These are phyloP conservation scores for Corydoras maculifer DNA, from an alignment of 2,113 vertebrate species.

Conservation along the genomic window DNA sequence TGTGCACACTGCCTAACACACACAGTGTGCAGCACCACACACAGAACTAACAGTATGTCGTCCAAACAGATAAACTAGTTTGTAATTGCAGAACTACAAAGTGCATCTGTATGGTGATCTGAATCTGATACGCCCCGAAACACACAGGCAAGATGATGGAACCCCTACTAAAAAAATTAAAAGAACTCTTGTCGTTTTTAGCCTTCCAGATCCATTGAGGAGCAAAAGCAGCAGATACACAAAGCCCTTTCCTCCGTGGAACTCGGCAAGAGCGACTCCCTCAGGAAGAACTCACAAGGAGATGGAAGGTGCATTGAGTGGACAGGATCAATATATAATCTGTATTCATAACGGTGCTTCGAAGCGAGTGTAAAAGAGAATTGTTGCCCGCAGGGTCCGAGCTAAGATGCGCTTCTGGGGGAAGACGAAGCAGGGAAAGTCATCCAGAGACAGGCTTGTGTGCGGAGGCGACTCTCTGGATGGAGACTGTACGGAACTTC, in stretches of 20 bases:
- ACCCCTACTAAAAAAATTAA: neutral
- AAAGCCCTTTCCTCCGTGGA: conserved; percentile 91
- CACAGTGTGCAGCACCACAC: too few relatives aligned
- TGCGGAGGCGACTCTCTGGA: conserved; percentile 71
- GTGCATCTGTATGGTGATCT: too few relatives aligned
- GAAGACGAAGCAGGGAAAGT: conserved; percentile 80
- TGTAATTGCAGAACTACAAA: too few relatives aligned
- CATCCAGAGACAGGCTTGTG: conserved; percentile 70
- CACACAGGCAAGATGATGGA: neutral
- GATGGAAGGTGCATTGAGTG: conserved; percentile 75
- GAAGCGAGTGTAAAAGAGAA: neutral
- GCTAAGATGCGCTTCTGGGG: conserved; percentile 91
- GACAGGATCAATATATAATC: too few relatives aligned
- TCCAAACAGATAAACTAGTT: too few relatives aligned
- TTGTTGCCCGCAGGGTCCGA: conserved; percentile 66
- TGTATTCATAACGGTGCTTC: too few relatives aligned
- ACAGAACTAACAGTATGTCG: too few relatives aligned
- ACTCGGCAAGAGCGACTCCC: conserved; percentile 66
- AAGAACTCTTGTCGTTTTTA: conserved; percentile 51
- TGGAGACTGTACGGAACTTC: conserved; percentile 64
- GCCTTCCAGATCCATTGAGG: conserved; percentile 60
- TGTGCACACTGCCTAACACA: too few relatives aligned
- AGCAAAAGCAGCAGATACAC: conserved; percentile 74
- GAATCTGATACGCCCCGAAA: too few relatives aligned
- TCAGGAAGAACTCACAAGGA: conserved; percentile 68